Conservation (phyloP, 1,140 invertebrate species). For the Acromyrmex echinatior region DNA sequence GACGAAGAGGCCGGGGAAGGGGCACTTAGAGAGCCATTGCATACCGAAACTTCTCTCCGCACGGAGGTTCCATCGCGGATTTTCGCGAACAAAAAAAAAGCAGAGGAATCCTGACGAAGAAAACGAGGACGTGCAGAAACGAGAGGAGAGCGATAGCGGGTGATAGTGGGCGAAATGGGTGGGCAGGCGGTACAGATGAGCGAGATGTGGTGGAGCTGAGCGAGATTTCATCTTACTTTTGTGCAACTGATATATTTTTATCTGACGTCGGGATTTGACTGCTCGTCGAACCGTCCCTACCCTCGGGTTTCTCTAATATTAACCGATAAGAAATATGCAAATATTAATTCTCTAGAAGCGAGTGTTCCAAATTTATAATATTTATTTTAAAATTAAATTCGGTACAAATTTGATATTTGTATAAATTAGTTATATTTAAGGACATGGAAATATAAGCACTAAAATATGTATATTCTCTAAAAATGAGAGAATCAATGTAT, state of each 20-base stretch:
- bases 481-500: too few species aligned
- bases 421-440: too few species aligned
- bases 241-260: conserved; percentile 58
- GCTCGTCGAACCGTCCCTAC: not conserved
- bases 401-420: too few species aligned
- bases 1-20: not conserved
- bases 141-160: not conserved
- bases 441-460: too few species aligned
- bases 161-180: conserved; percentile 7
- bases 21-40: conserved; percentile 53
- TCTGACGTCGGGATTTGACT: conserved; percentile 38
- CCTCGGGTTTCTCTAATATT: conserved; percentile 15
- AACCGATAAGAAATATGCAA: conserved; percentile 33
- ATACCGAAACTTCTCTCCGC: conserved; percentile 49
- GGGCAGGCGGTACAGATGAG: not conserved
- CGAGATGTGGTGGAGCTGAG: not conserved
- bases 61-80: conserved; percentile 40
- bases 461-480: too few species aligned
- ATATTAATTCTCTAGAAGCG: not conserved
- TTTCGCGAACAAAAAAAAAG: conserved; percentile 47
- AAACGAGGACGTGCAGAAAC: conserved; percentile 11
- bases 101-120: conserved; percentile 14
- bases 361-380: too few species aligned
- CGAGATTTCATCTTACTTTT: conserved; percentile 58
- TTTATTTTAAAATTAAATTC: too few species aligned